Evolutionary conservation across 2,797 vertebrate genomes (phyloP).

Genomic region (Phoxinus dragarum): DNA sequence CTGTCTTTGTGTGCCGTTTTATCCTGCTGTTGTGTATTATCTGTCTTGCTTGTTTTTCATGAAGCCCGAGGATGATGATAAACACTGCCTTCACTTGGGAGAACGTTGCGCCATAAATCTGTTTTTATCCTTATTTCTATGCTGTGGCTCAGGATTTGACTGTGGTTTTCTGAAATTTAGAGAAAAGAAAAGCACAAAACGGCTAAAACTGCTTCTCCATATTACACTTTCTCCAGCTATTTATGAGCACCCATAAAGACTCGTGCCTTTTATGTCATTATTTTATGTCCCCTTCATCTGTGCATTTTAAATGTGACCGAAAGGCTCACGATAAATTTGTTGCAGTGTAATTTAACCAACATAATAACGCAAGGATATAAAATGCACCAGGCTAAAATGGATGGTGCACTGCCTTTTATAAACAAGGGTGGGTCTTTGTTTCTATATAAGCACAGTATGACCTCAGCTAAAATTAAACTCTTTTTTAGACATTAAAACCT

Average conservation of each 20-base stretch:
- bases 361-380: slow-evolving; percentile 53
- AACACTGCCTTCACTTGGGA: slow-evolving; percentile 50
- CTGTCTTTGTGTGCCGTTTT: slow-evolving; percentile 42
- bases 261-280: slow-evolving; percentile 53
- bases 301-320: slow-evolving; percentile 61
- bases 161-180: slow-evolving; percentile 60
- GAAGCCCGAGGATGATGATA: slow-evolving; percentile 55
- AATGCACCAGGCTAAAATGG: slow-evolving; percentile 32
- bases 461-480: neutral
- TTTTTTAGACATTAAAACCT: neutral
- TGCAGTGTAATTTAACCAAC: slow-evolving; percentile 59
- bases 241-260: slow-evolving; percentile 70
- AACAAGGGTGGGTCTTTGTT: slow-evolving; percentile 21
- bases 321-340: slow-evolving; percentile 62
- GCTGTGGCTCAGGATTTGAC: slow-evolving; percentile 50
- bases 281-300: slow-evolving; percentile 64
- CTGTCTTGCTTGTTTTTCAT: slow-evolving; percentile 51
- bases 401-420: slow-evolving; percentile 19
- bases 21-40: slow-evolving; percentile 37
- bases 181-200: slow-evolving; percentile 51
- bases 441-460: neutral
- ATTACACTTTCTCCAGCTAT: slow-evolving; percentile 53
- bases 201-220: slow-evolving; percentile 54
- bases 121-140: slow-evolving; percentile 54
- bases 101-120: slow-evolving; percentile 63